Conservation (phyloP, 2,797 vertebrate species). For the Tokudaia tokunoshimensis region DNA sequence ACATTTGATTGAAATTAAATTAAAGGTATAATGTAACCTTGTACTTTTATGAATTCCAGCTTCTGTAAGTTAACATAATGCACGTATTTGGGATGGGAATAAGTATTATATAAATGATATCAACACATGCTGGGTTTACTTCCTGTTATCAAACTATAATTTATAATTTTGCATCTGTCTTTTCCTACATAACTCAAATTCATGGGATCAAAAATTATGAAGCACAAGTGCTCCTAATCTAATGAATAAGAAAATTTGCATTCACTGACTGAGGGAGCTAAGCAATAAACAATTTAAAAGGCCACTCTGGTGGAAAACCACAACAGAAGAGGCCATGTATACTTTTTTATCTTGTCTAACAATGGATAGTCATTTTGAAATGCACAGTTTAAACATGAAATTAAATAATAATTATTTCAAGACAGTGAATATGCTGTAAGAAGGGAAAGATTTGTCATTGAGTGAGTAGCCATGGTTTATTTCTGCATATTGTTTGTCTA, state of each 20-base stretch:
- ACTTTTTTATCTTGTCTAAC: constrained; percentile 15
- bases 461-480: background rate
- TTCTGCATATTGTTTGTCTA: background rate
- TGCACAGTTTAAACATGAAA: background rate
- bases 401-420: background rate
- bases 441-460: background rate
- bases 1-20: background rate
- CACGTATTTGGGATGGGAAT: background rate
- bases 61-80: background rate
- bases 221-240: background rate
- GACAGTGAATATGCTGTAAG: background rate
- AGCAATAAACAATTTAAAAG: background rate
- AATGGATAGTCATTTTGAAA: background rate
- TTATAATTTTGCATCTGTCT: background rate
- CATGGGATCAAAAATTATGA: background rate
- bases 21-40: background rate
- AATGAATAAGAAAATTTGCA: background rate
- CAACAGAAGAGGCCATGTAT: background rate
- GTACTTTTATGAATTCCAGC: background rate
- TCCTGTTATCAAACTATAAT: background rate
- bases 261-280: background rate
- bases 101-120: background rate
- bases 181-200: background rate
- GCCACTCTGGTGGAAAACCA: background rate
- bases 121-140: background rate